These are phyloP conservation scores for Zele albiditarsus DNA, from an alignment of 2,888 invertebrate species.

Conservation along the genomic window DNA sequence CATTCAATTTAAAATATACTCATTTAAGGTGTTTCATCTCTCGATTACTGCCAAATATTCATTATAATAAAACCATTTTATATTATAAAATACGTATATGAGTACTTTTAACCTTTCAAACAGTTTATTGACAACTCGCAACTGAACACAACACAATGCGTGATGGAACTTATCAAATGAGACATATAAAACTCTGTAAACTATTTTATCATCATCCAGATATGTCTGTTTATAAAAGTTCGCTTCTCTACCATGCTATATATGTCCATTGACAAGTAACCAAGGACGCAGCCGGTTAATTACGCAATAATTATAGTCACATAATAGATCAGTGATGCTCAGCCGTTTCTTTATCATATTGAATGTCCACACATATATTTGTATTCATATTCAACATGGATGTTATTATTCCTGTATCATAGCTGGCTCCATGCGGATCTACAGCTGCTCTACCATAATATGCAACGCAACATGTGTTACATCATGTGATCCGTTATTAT, in stretches of 20 bases:
- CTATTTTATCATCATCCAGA: neutral
- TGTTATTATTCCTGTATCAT: too few relatives aligned
- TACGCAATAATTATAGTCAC: neutral
- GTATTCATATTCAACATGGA: neutral
- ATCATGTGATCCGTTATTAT: too few relatives aligned
- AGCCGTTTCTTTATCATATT: neutral
- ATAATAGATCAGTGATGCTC: neutral
- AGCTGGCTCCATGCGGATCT: too few relatives aligned
- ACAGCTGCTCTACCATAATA: too few relatives aligned
- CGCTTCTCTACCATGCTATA: neutral
- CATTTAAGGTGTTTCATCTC: too few relatives aligned
- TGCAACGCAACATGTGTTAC: too few relatives aligned
- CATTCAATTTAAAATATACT: neutral
- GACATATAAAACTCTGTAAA: neutral
- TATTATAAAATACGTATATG: neutral
- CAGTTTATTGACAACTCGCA: neutral
- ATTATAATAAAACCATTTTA: neutral
- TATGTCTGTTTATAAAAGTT: neutral
- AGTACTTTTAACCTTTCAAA: slow-evolving; percentile 5
- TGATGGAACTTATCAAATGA: neutral
- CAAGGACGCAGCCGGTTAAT: neutral
- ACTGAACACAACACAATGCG: neutral
- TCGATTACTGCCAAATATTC: too few relatives aligned
- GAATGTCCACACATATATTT: neutral
- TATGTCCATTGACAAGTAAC: neutral